phyloP scores from a whole-genome alignment of 2,888 invertebrate genomes.

The Scelioninae gen. 1 region DNA sequence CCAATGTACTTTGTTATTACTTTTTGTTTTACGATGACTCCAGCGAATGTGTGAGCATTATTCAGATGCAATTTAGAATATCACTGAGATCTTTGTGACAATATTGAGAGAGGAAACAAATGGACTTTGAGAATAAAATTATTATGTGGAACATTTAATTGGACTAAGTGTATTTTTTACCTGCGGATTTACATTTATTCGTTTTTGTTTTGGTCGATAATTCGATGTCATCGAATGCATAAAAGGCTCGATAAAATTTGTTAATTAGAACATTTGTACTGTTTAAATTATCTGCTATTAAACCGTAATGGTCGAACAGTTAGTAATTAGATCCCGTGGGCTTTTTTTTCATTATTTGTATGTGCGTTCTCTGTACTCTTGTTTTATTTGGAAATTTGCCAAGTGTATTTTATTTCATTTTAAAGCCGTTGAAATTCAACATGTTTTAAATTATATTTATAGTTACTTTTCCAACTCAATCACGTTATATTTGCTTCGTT shows the following conservation, averaged over 20 bases:
- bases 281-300: constrained; percentile 60
- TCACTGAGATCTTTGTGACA: constrained; percentile 30
- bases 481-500: constrained; percentile 4
- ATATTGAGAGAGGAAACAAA: constrained; percentile 18
- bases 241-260: constrained; percentile 37
- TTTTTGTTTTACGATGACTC: constrained; percentile 19
- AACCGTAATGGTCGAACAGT: constrained; percentile 55
- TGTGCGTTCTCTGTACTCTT: constrained; percentile 9
- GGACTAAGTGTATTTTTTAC: neutral
- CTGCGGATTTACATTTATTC: neutral
- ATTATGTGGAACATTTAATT: constrained; percentile 37
- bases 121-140: constrained; percentile 44
- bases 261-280: constrained; percentile 48
- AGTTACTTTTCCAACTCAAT: constrained; percentile 5
- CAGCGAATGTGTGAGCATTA: constrained; percentile 4
- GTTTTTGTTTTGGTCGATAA: neutral
- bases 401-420: constrained; percentile 51
- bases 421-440: constrained; percentile 22
- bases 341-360: constrained; percentile 61
- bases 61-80: constrained; percentile 37
- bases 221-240: constrained; percentile 18
- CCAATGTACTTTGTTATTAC: constrained; percentile 25
- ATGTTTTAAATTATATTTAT: constrained; percentile 28
- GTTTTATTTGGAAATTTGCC: constrained; percentile 58
- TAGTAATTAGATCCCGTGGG: constrained; percentile 61